Evolutionary conservation across 2,888 invertebrate species (phyloP).

Genomic region (Mamestra brassicae): DNA sequence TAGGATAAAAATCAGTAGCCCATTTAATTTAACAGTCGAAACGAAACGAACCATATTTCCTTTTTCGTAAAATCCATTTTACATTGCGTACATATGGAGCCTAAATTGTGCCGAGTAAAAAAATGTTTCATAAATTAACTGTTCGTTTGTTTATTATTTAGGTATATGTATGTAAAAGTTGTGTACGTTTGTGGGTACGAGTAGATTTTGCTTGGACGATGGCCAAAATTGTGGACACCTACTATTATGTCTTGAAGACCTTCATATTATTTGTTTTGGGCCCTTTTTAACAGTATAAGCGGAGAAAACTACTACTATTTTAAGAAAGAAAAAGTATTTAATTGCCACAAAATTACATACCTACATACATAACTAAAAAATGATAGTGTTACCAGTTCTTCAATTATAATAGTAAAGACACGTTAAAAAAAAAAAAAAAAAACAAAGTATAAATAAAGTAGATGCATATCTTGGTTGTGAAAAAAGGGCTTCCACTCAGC

Average conservation of each 20-base stretch:
- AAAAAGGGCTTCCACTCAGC: no score
- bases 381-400: no score
- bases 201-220: constrained; percentile 21
- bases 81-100: constrained; percentile 31
- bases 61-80: constrained; percentile 44
- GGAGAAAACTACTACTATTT: no score
- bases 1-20: constrained; percentile 46
- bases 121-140: constrained; percentile 53
- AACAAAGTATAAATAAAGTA: no score
- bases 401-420: no score
- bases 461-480: no score
- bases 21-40: constrained; percentile 50
- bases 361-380: no score
- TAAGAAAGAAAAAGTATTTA: no score
- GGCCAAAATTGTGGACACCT: constrained; percentile 25
- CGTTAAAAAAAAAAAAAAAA: no score
- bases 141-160: constrained; percentile 11
- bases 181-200: constrained; percentile 12
- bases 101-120: constrained; percentile 33
- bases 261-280: neutral
- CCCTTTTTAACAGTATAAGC: neutral
- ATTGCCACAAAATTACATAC: no score
- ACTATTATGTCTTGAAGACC: constrained; percentile 18
- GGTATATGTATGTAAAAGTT: constrained; percentile 12
- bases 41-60: constrained; percentile 49